Base-by-base conservation (phyloP, 2,888 invertebrate species). In the Polydesmus complanatus region DNA sequence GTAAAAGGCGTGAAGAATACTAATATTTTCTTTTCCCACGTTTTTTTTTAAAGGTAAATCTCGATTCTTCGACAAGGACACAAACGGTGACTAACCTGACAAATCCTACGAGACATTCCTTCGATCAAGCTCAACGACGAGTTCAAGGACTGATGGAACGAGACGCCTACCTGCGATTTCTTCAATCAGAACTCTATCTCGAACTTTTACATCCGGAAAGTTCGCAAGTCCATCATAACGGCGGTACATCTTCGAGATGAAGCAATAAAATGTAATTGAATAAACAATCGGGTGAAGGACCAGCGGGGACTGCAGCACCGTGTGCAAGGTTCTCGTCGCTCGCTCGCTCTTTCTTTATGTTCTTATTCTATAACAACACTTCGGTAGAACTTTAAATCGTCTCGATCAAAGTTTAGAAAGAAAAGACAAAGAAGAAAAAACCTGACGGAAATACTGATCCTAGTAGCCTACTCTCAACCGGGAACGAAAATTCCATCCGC, bases 141-240 rank as follows among this genome's bases (percentile, higher is more conserved):
- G 76, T 80, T 54, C 77, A 78, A 67, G 75, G 75, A 8, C 70
- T 80, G 55, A 75, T 80, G 75, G 78, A 78, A 67, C 75, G 77
- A 63, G 79, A 80, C 68, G 76, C 78, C 18, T 80, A 79, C 67
- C 72, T 75, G 49, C 70, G 80, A 54, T 80, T 80, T 68, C 71
- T 80, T 21, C 75, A 77, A 66, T 78, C 77, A 14, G 77, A 77
- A 53, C 68, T 77, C 19, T 80, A 78, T 66, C 69, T 72, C 64
- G 74, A 75, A 64, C 71, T 75, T 26, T 65, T 73, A 27, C 69
- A 70, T 62, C 71, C 71, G 14, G 70, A 71, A 61, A 67, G 64
- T 54, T 68, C 67, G 61, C 65, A 66, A 58, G 14, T 52, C 25
- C 19, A 52, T 47, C 58, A 53, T 37, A 26, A 58, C n/a, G 60